Evolutionary conservation across 2,797 vertebrate species (phyloP).

Genomic region (Poeciliopsis infans): DNA sequence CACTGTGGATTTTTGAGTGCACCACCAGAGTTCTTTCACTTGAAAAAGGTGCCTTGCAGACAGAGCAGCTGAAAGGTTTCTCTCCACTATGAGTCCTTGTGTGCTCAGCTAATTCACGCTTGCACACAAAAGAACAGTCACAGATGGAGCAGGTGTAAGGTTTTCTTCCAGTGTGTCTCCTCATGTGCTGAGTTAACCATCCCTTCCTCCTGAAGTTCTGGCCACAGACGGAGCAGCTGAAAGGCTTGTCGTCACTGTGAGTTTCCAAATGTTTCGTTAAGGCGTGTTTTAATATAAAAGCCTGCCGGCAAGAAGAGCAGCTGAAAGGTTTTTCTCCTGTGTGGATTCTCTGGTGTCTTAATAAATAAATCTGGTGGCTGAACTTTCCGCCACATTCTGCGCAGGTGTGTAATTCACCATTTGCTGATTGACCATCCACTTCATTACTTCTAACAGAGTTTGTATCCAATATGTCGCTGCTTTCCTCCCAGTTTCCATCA

Average conservation of each 20-base stretch:
- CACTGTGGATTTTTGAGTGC: slow-evolving; percentile 3
- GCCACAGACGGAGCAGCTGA: slow-evolving; percentile 1
- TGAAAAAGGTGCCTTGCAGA: slow-evolving; percentile 3
- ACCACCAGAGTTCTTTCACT: not conserved
- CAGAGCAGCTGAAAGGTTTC: slow-evolving; percentile 6
- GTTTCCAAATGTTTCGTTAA: slow-evolving; percentile 5
- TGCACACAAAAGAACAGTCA: not conserved
- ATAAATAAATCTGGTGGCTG: not conserved
- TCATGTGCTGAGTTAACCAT: not conserved
- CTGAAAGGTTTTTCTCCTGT: slow-evolving; percentile 10
- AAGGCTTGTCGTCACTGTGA: slow-evolving; percentile 8
- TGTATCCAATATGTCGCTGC: not conserved
- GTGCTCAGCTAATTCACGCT: not conserved
- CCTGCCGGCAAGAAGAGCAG: not conserved
- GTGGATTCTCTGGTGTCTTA: slow-evolving; percentile 8
- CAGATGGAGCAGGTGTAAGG: slow-evolving; percentile 4
- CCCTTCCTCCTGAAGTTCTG: not conserved
- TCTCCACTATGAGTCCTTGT: not conserved
- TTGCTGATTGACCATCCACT: not conserved
- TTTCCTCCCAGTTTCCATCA: slow-evolving; percentile 11
- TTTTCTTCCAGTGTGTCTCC: slow-evolving; percentile 3
- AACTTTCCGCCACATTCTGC: slow-evolving; percentile 6
- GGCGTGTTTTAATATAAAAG: slow-evolving; percentile 1
- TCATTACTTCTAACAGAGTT: not conserved
- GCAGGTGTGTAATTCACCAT: not conserved